These are phyloP conservation scores for Alosa sapidissima DNA, from an alignment of 2,797 vertebrate species.

Conservation along the genomic window DNA sequence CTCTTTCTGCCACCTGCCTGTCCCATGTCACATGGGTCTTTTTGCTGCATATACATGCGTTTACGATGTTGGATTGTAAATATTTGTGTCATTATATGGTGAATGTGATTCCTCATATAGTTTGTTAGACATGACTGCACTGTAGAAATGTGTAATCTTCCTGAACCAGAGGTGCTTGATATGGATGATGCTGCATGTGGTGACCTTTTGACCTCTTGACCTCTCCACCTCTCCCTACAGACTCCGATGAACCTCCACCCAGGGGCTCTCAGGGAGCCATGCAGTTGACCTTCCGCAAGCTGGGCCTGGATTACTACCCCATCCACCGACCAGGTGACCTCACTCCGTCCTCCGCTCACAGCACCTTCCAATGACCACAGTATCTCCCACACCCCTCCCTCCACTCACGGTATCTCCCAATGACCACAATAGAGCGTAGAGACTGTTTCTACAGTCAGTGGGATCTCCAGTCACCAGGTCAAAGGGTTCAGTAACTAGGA, in stretches of 20 bases:
- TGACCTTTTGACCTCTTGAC: constrained; percentile 33
- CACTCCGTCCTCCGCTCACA: neutral
- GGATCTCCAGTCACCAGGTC: neutral
- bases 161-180: neutral
- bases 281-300: constrained; percentile 92
- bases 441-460: too few species aligned
- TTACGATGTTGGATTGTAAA: neutral
- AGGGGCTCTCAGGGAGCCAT: constrained; percentile 91
- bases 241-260: constrained; percentile 75
- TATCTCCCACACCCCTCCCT: neutral
- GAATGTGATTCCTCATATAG: neutral
- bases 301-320: constrained; percentile 96
- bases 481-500: neutral
- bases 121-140: neutral
- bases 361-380: too few species aligned
- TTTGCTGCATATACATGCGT: neutral
- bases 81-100: neutral
- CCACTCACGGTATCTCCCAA: too few species aligned
- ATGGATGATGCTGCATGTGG: neutral
- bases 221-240: constrained; percentile 41
- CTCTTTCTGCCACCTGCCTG: neutral
- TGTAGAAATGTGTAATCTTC: too few species aligned
- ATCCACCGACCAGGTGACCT: constrained; percentile 88
- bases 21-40: neutral
- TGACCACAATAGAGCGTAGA: neutral